Base-by-base conservation (phyloP, 2,113 vertebrate species). In the Calonectris borealis region DNA sequence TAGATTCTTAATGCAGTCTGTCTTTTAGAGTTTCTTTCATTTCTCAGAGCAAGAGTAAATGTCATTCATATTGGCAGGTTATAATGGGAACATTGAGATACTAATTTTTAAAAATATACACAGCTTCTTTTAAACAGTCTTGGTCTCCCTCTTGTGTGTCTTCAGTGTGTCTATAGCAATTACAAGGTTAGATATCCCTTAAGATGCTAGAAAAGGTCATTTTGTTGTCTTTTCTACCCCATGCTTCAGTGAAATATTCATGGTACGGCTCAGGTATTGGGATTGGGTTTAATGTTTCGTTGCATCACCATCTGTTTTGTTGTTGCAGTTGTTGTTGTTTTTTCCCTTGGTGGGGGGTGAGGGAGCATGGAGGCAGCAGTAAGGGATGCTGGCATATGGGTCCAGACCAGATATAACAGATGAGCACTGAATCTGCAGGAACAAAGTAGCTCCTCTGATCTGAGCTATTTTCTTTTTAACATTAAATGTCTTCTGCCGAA, bases 11-110 rank as follows among this genome's bases (percentile, higher is more conserved):
- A 96, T 86, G 94, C 55, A 77, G 51, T 61, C 95, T 92, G 92
- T 93, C 90, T 95, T 96, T 83, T 81, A 78, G 83, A 89, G 25
- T 58, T 76, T 95, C 86, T 93, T 97, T 94, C 64, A 92, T 90
- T 97, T 94, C 83, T 95, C 72, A 70, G 90, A 97, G 71, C 65
- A 95, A 62, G 90, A 96, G 86, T 80, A 96, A 97, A 96, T 94
- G 92, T 90, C 95, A 95, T 97, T 95, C 94, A 48, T 83, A 95
- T 91, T 92, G 95, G 86, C 91, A 97, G 51, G 72, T 60, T 93
- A 60, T 95, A 96, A 93, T 90, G 66, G 80, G 87, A 95, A 96
- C 75, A 91, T 29, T 85, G 90, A 94, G 65, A 93, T 71, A 84
- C 36, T 95, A 65, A 79, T 94, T 96, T 96, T 83, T 72, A 65